Evolutionary conservation across 2,888 invertebrate species (phyloP).

Genomic region (Athripsodes cinereus): DNA sequence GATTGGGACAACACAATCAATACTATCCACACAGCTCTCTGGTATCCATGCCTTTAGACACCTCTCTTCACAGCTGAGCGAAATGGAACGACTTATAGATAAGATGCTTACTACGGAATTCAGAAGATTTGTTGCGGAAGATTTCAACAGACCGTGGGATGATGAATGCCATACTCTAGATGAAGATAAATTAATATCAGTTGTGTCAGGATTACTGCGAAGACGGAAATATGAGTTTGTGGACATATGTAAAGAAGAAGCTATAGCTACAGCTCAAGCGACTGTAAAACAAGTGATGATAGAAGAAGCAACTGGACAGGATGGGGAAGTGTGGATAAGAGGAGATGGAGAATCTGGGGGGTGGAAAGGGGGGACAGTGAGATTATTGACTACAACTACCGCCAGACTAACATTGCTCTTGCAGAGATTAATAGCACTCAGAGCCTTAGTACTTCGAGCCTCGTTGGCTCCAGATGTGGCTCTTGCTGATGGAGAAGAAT

Average conservation of each 20-base stretch:
- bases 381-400: conserved; percentile 59
- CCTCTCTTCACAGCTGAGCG: conserved; percentile 89
- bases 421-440: conserved; percentile 64
- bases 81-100: conserved; percentile 93
- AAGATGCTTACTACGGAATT: conserved; percentile 96
- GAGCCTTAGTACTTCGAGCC: conserved; percentile 72
- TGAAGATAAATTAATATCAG: conserved; percentile 80
- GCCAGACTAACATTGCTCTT: conserved; percentile 15
- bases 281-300: conserved; percentile 84
- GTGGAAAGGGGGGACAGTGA: conserved; percentile 16
- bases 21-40: conserved; percentile 80
- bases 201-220: conserved; percentile 84
- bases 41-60: conserved; percentile 95
- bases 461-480: conserved; percentile 55
- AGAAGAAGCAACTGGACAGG: conserved; percentile 55
- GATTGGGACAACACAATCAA: conserved; percentile 93
- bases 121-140: conserved; percentile 82
- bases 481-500: conserved; percentile 59
- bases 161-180: conserved; percentile 58
- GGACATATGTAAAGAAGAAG: conserved; percentile 81
- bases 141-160: conserved; percentile 76
- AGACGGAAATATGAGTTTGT: conserved; percentile 85
- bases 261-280: conserved; percentile 81
- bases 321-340: conserved; percentile 43
- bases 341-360: conserved; percentile 20